Base-by-base conservation (phyloP, 2,797 vertebrate genomes). In the Holocentrus rufus region DNA sequence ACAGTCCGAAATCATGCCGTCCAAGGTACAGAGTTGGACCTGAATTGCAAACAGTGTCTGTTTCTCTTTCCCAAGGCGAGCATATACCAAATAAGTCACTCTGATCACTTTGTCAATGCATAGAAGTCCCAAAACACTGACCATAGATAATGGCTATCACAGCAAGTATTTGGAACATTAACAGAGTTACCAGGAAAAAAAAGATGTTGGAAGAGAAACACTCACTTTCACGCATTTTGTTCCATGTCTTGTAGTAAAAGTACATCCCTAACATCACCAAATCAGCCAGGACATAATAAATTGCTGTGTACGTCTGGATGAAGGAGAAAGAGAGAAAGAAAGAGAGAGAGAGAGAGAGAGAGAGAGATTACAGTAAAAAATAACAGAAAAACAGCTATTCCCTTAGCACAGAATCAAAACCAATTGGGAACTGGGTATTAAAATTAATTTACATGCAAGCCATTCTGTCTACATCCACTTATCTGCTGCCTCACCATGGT, bases 221-320 rank as follows among this genome's bases (percentile, higher is more conserved):
- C 92, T 94, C 61, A 94, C 93, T 62, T 57, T 68, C 58, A 27
- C 0, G 6, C 42, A 49, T 23, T 71, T 1, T 90, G 85, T 93
- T 89, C 67, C 15, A 91, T 1, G 75, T 3, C 75, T 88, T 92
- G 92, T 97, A 99, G 85, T 98, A 95, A 6, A 78, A 54, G 84
- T 96, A 99, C 77, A 99, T 85, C 0, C 83, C 79, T 20, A 99
- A 85, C 96, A 99, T 98, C 56, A 94, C 0, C 73, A 97, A 8
- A 85, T 99, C 98, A 0, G 96, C 95, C 7, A 95, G 0, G 47
- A 98, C 95, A 0, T 99, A 99, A 87, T 99, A 99, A 68, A 97
- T 27, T 0, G 98, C 98, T 0, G 98, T 99, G 87, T 99, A 99
- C 5, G 90, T 95, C 98, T 98, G 83, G 10, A 83, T 14, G 39